Conservation (phyloP, 2,113 vertebrate species). For the Psittacula cyanocephala region DNA sequence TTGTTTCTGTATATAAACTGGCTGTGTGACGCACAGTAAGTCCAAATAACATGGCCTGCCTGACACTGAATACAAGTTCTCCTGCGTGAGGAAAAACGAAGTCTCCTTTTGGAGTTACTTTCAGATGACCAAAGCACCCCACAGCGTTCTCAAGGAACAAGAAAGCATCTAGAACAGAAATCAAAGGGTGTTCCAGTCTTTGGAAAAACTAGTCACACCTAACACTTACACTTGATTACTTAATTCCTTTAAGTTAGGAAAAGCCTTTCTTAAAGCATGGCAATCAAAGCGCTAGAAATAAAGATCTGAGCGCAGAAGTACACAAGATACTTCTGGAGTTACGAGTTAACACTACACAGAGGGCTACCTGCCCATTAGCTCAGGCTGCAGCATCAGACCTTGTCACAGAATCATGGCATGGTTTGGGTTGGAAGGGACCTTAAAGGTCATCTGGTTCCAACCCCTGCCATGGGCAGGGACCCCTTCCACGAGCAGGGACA, state of each 20-base stretch:
- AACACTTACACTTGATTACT: not conserved
- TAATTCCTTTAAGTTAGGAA: not conserved
- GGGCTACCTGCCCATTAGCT: not conserved
- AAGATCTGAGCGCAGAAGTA: not conserved
- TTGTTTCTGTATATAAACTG: constrained; percentile 4
- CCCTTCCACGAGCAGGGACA: too few species aligned
- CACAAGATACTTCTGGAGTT: not conserved
- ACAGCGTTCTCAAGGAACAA: not conserved
- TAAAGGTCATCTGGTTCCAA: too few species aligned
- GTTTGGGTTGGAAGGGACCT: too few species aligned
- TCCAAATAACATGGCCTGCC: not conserved
- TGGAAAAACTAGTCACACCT: not conserved
- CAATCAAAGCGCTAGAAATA: not conserved
- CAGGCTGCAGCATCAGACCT: not conserved
- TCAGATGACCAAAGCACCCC: not conserved
- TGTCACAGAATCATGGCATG: too few species aligned
- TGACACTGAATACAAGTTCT: not conserved
- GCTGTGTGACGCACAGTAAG: not conserved
- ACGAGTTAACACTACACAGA: not conserved
- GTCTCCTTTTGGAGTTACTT: not conserved
- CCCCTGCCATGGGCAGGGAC: too few species aligned
- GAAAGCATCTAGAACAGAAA: not conserved
- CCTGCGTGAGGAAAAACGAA: too few species aligned
- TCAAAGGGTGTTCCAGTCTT: not conserved
- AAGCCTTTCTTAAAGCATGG: not conserved